Base-by-base conservation (phyloP, 2,113 vertebrate genomes). In the Lophochroa leadbeateri region DNA sequence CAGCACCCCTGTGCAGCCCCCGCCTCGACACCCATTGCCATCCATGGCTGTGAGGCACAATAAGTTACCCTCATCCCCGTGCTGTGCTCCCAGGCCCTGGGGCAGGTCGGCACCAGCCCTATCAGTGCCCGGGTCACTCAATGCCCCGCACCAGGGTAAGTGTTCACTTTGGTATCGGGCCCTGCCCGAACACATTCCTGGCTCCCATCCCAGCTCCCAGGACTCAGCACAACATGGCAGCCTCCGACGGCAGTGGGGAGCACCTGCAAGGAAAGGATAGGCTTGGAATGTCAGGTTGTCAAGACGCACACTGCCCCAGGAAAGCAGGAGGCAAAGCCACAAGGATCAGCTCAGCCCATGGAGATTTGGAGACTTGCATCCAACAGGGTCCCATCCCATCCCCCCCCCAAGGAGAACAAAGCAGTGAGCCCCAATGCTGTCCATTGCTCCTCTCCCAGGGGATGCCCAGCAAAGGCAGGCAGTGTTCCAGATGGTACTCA, bases 401-500 rank as follows among this genome's bases (percentile, higher is more conserved):
- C 9, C 20, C 52, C 31, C 18, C 3, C 2, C 49, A 6, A 13
- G 9, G 46, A 17, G 28, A 24, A 49, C 35, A 33, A 27, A 69
- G n/a, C n/a, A 47, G 19, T 0, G 4, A 88, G 39, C 7, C 28
- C 49, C 6, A 0, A 2, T 12, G 13, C 13, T 18, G 1, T 2
- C 41, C 5, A 0, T 50, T 27, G 16, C 35, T 20, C 23, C 35
- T 68, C n/a, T 52, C 18, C 28, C 9, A 3, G 5, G 7, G 23
- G 29, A 83, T 11, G 2, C 25, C 29, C 28, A 24, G 65, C 16
- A 64, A n/a, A 33, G 39, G 37, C 52, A 60, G 16, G 33, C 21
- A 50, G 15, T 37, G 0, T 5, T 9, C 27, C 35, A 12, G 50
- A 14, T 8, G 93, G 10, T 71, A 96, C 99, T 98, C 97, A 99